Evolutionary conservation across 2,888 invertebrate genomes (phyloP).

Genomic region (Spialia ferax): DNA sequence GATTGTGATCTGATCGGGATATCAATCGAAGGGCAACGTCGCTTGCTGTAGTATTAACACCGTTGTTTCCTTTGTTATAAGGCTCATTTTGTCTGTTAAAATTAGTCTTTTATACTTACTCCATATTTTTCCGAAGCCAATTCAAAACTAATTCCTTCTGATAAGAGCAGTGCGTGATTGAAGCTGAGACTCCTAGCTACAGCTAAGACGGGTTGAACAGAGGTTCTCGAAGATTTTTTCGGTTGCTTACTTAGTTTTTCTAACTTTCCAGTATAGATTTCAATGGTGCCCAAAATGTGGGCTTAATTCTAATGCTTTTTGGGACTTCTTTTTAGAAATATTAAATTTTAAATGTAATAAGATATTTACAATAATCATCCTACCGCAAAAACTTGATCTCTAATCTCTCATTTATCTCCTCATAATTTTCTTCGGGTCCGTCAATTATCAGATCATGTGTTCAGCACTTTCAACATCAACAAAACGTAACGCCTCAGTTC

Average conservation of each 20-base stretch:
- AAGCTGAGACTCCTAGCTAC: neutral
- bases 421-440: neutral
- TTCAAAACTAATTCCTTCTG: slow-evolving; percentile 7
- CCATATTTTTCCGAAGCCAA: neutral
- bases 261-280: neutral
- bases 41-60: neutral
- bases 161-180: neutral
- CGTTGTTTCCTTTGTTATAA: neutral
- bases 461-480: too few species aligned
- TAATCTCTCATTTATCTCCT: neutral
- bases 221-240: neutral
- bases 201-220: neutral
- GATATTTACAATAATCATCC: too few species aligned
- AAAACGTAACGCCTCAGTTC: too few species aligned
- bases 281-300: too few species aligned
- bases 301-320: too few species aligned
- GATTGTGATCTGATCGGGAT: slow-evolving; percentile 11
- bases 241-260: neutral
- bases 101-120: neutral
- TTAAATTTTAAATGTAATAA: too few species aligned
- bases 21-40: slow-evolving; percentile 14
- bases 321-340: too few species aligned
- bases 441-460: neutral
- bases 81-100: neutral
- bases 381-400: too few species aligned